Base-by-base conservation (phyloP, 64 coral and sea anemone genomes). In the Dendronephthya gigantea region DNA sequence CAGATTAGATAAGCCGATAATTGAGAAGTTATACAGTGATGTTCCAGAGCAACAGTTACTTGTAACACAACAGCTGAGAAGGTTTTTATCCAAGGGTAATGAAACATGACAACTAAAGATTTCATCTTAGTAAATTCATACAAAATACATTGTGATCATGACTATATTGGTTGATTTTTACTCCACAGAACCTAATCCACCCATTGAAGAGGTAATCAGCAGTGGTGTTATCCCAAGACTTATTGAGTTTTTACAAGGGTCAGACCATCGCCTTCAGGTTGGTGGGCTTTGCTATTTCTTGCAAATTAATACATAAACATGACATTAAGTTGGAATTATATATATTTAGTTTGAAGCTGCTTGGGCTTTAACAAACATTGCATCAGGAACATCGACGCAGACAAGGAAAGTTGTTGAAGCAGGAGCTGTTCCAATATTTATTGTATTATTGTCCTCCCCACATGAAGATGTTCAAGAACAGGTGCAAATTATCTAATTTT, bases 321-420 rank as follows among this genome's bases (percentile, higher is more conserved):
- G 13, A 2, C 51, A 0, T 35, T 12, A 29, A n/a, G n/a, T n/a
- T n/a, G n/a, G n/a, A n/a, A n/a, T n/a, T n/a, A n/a, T n/a, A n/a
- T n/a, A n/a, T n/a, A n/a, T n/a, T n/a, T 76, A 97, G 94, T 98
- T 98, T 93, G 95, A 98, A 83, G 95, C 95, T 38, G 95, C 95
- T 0, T 98, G 95, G 95, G 95, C 95, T 23, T 66, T 98, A 10
- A 98, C 95, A 28, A 98, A 98, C 33, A 90, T 98, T 84, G 95
- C 95, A 14, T 98, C 95, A 28, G 95, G 95, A 0, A 98, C 95
- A 0, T 98, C 95, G n/a, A 35, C 85, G 62, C 95, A 98, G 82
- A 98, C 95, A 30, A 90, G 92, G 1, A 90, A 93, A 58, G 91
- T 92, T 10, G 95, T 98, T 17, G 88, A 98, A 41, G 88, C 92